Evolutionary conservation across 2,888 invertebrate genomes (phyloP).

Genomic region (Apoda limacodes): DNA sequence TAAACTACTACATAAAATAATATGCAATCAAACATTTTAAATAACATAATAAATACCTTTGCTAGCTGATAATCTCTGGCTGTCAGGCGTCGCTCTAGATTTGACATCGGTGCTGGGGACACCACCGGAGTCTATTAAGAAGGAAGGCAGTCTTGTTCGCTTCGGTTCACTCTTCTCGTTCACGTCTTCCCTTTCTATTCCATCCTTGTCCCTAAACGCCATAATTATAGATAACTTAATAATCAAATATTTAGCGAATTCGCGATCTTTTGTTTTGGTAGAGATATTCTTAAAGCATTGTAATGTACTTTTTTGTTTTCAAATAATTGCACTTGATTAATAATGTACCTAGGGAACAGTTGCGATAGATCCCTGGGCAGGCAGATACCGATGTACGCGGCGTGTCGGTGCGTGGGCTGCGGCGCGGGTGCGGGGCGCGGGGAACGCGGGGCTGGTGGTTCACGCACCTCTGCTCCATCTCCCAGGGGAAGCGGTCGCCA

Average conservation of each 20-base stretch:
- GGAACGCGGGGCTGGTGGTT: slow-evolving; percentile 16
- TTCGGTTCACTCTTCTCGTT: slow-evolving; percentile 30
- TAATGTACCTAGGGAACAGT: slow-evolving; percentile 70
- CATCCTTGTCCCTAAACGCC: slow-evolving; percentile 38
- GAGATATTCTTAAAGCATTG: no score
- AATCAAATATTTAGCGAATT: no score
- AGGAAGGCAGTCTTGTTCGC: slow-evolving; percentile 35
- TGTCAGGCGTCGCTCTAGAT: slow-evolving; percentile 44
- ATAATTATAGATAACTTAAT: background rate
- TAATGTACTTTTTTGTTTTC: no score
- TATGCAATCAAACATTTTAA: no score
- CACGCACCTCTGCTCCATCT: slow-evolving; percentile 23
- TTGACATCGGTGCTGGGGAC: slow-evolving; percentile 40
- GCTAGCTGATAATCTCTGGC: slow-evolving; percentile 30
- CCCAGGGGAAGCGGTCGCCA: slow-evolving; percentile 52
- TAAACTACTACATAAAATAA: no score
- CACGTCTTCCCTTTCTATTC: slow-evolving; percentile 23
- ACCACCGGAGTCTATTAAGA: slow-evolving; percentile 36
- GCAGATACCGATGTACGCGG: slow-evolving; percentile 79
- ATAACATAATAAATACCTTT: slow-evolving; percentile 33
- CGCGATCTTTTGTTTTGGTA: no score
- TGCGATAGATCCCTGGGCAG: slow-evolving; percentile 76
- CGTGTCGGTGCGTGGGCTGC: slow-evolving; percentile 14
- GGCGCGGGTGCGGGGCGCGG: slow-evolving; percentile 12
- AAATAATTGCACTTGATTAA: slow-evolving; percentile 20